phyloP scores from a whole-genome alignment of 2,113 vertebrate genomes.

The Phycodurus eques region DNA sequence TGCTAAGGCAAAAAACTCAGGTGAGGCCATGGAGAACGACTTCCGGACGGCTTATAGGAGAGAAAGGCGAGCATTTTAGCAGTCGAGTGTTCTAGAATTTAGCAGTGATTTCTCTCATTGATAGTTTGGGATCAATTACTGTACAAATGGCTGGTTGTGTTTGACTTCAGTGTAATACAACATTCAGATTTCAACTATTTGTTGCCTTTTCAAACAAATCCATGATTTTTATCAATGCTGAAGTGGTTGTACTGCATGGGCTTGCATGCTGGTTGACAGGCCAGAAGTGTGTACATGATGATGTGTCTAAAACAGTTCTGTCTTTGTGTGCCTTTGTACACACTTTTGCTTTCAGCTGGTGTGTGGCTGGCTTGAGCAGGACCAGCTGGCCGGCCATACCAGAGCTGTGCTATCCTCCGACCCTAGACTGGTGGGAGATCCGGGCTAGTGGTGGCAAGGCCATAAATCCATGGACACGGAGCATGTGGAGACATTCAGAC shows the following conservation, averaged over 20 bases:
- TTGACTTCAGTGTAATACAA: background rate
- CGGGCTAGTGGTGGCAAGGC: constrained; percentile 44
- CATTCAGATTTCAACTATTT: too few relatives aligned
- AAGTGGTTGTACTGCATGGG: constrained; percentile 21
- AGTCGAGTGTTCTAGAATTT: background rate
- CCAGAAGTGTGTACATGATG: constrained; percentile 26
- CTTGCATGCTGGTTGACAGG: constrained; percentile 40
- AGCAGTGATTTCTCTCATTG: background rate
- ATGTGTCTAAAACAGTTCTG: constrained; percentile 2
- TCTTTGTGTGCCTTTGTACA: constrained; percentile 17
- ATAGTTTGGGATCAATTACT: constrained; percentile 9
- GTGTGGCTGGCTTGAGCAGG: constrained; percentile 48
- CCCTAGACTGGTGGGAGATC: constrained; percentile 47
- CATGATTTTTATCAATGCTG: constrained; percentile 43
- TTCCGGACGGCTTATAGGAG: too few relatives aligned
- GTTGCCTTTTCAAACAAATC: constrained; percentile 11
- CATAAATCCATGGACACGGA: constrained; percentile 64
- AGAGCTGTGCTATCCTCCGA: constrained; percentile 50
- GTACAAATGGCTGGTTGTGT: constrained; percentile 20
- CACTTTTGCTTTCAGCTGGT: constrained; percentile 39
- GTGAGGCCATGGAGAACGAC: too few relatives aligned
- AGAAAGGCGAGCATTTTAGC: too few relatives aligned
- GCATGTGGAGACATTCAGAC: constrained; percentile 68
- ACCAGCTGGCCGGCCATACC: constrained; percentile 64
- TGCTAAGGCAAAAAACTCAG: too few relatives aligned